Percentiles rank a stretch among this genome's conserved stretches.
These are phyloP conservation scores for Glossosoma conforme DNA, from an alignment of 1,140 invertebrate genomes.

Conservation along the genomic window DNA sequence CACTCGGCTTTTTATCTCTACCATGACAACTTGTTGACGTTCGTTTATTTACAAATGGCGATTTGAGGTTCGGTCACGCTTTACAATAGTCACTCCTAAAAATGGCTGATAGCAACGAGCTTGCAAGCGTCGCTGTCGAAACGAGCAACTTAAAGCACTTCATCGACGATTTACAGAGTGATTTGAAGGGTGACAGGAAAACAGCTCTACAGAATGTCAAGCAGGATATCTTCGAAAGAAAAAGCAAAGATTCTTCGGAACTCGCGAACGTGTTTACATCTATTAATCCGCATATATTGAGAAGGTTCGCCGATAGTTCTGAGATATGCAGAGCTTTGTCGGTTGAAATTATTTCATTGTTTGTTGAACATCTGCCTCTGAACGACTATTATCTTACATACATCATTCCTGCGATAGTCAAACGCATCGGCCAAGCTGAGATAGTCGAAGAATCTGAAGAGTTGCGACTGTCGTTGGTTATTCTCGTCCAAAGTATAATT, in stretches of 20 bases:
- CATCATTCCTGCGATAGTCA: constrained; percentile 69
- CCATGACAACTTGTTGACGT: constrained; percentile 23
- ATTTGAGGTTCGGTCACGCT: background rate
- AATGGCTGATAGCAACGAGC: constrained; percentile 5
- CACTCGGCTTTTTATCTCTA: no score
- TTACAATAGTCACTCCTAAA: background rate
- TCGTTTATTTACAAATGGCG: constrained; percentile 32
- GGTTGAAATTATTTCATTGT: constrained; percentile 40
- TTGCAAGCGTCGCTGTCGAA: background rate
- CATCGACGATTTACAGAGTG: constrained; percentile 17
- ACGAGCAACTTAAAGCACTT: background rate
- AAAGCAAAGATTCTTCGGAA: constrained; percentile 36
- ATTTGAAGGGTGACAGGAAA: constrained; percentile 14
- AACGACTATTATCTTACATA: constrained; percentile 69
- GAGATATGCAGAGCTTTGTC: constrained; percentile 42
- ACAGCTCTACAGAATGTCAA: constrained; percentile 39
- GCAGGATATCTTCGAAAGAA: constrained; percentile 41
- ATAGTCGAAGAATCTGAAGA: constrained; percentile 82
- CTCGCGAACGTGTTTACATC: constrained; percentile 42
- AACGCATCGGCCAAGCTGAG: constrained; percentile 72
- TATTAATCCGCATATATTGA: constrained; percentile 42
- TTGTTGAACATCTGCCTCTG: constrained; percentile 42
- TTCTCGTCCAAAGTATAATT: constrained; percentile 62
- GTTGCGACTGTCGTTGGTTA: constrained; percentile 65
- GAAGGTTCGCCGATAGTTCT: constrained; percentile 42